phyloP scores from a whole-genome alignment of 2,797 vertebrate genomes.

The Acropternis orthonyx region DNA sequence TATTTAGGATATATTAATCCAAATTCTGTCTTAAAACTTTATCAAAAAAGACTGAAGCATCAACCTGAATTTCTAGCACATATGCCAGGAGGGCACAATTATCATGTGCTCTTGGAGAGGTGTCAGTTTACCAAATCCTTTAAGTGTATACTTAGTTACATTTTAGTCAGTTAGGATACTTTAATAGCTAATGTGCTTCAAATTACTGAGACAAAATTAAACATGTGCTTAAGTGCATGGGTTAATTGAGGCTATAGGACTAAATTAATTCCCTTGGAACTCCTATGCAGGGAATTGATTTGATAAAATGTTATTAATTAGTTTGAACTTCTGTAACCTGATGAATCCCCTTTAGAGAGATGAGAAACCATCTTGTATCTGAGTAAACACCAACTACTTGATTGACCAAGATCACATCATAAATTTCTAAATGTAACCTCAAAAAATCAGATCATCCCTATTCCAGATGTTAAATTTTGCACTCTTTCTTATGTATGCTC shows the following conservation, averaged over 20 bases:
- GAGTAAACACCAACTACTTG: background rate
- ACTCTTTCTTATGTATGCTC: background rate
- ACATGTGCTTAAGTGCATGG: background rate
- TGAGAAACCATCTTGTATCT: background rate
- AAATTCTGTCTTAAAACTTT: background rate
- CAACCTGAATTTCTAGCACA: background rate
- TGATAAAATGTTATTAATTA: background rate
- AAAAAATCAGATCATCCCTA: background rate
- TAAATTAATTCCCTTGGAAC: background rate
- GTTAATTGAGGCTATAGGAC: background rate
- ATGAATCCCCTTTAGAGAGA: background rate
- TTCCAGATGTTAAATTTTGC: background rate
- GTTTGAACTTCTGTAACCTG: background rate
- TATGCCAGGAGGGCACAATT: background rate
- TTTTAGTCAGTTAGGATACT: background rate
- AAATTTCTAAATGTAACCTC: background rate
- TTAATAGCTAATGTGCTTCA: background rate
- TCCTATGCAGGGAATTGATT: background rate
- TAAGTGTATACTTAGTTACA: background rate
- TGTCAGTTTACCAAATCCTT: background rate
- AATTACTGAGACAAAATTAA: background rate
- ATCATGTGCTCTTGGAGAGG: fast-evolving
- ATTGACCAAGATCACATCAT: background rate
- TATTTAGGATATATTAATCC: background rate
- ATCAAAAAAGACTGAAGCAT: background rate